These are phyloP conservation scores for Cecidostiba fungosa DNA, from an alignment of 2,888 invertebrate genomes.

Conservation along the genomic window DNA sequence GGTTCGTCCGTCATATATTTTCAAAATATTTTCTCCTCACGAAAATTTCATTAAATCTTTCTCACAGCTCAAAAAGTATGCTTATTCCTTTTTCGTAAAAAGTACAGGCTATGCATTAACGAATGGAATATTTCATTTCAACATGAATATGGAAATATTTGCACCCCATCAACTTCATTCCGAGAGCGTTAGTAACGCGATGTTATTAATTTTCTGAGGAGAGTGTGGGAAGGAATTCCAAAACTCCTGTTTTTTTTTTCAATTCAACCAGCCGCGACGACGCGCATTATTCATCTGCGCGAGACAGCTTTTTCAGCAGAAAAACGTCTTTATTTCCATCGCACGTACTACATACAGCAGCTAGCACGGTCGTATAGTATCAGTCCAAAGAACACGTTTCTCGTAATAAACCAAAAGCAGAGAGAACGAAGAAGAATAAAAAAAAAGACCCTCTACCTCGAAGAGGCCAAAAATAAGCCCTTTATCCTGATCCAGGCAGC, in stretches of 20 bases:
- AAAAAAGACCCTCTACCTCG: background rate
- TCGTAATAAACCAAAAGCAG: background rate
- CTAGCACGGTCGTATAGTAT: no score
- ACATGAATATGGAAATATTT: conserved; percentile 14
- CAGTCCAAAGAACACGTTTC: background rate
- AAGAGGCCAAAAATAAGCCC: conserved; percentile 12
- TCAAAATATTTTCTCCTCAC: background rate
- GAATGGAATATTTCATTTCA: conserved; percentile 1
- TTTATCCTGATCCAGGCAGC: background rate
- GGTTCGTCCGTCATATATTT: background rate
- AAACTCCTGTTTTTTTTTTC: background rate
- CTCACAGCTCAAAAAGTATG: background rate
- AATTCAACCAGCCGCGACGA: background rate
- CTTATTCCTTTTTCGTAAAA: background rate
- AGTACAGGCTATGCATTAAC: background rate
- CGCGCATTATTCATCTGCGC: background rate
- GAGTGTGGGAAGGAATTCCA: conserved; percentile 3
- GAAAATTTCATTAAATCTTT: background rate
- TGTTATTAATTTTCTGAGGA: background rate
- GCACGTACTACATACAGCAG: background rate
- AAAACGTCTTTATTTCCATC: background rate
- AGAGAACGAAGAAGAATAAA: background rate
- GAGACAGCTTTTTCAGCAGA: background rate
- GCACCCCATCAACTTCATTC: background rate
- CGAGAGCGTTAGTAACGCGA: background rate